Evolutionary conservation across 2,888 invertebrate species (phyloP).

Genomic region (Ophion obscuratus): DNA sequence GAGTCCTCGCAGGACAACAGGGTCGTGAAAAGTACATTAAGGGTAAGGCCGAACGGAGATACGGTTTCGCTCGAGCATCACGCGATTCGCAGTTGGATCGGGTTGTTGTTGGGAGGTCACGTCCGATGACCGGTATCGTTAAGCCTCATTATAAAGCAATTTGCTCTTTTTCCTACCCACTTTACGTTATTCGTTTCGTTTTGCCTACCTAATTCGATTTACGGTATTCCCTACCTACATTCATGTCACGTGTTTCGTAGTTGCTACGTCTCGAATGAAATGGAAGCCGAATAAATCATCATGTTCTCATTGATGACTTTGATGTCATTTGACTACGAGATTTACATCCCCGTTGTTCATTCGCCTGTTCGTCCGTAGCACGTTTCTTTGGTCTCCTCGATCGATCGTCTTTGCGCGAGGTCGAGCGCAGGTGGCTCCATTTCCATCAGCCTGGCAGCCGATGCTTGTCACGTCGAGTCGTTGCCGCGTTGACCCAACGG

Average conservation of each 20-base stretch:
- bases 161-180: slow-evolving; percentile 15
- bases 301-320: background rate
- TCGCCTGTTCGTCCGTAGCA: background rate
- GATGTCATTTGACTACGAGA: background rate
- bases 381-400: slow-evolving; percentile 22
- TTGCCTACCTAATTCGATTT: background rate
- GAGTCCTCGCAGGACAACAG: background rate
- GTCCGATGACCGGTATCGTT: slow-evolving; percentile 48
- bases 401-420: slow-evolving; percentile 25
- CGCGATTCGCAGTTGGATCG: slow-evolving; percentile 53
- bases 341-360: background rate
- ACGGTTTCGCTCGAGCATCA: slow-evolving; percentile 25
- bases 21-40: slow-evolving; percentile 13
- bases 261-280: background rate
- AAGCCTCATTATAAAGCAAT: slow-evolving; percentile 53
- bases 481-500: background rate
- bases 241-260: background rate
- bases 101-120: slow-evolving; percentile 44
- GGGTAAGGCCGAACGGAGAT: background rate
- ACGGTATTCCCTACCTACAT: background rate
- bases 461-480: background rate
- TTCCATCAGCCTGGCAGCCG: background rate
- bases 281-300: too few relatives aligned
- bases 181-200: background rate
- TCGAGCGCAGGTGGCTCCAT: slow-evolving; percentile 8